phyloP scores from a whole-genome alignment of 2,113 vertebrate species.

The Phylloscopus trochilus region DNA sequence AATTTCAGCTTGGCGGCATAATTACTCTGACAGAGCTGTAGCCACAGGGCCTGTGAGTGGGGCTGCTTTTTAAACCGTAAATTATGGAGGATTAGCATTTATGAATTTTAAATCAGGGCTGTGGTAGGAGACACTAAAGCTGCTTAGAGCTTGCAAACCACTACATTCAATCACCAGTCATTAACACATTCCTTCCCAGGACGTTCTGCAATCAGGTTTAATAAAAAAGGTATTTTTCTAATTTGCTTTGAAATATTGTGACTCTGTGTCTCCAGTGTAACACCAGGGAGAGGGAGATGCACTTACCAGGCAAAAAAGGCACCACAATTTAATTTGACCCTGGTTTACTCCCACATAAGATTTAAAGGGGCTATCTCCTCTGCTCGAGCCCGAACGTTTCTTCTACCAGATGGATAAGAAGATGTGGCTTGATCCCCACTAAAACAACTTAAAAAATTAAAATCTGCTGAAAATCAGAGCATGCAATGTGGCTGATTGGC shows the following conservation, averaged over 20 bases:
- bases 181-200: constrained; percentile 84
- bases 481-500: not conserved
- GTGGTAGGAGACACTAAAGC: constrained; percentile 99
- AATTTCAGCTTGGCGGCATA: constrained; percentile 98
- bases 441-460: constrained; percentile 13
- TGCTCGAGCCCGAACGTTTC: not conserved
- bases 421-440: not conserved
- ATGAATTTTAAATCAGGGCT: constrained; percentile 99
- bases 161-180: constrained; percentile 85
- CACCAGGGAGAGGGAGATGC: not conserved
- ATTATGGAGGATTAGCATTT: constrained; percentile 99
- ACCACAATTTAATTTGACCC: constrained; percentile 14
- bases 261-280: not conserved
- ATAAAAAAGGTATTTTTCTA: constrained; percentile 36
- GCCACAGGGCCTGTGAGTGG: constrained; percentile 98
- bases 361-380: not conserved
- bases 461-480: constrained; percentile 26
- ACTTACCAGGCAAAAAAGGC: not conserved
- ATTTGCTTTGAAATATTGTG: not conserved
- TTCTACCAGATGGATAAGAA: not conserved
- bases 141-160: constrained; percentile 96
- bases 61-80: constrained; percentile 99
- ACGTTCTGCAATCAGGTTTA: constrained; percentile 18
- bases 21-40: constrained; percentile 99
- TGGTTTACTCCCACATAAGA: not conserved